phyloP scores from a whole-genome alignment of 2,888 invertebrate genomes.

The Cataglyphis albicans region DNA sequence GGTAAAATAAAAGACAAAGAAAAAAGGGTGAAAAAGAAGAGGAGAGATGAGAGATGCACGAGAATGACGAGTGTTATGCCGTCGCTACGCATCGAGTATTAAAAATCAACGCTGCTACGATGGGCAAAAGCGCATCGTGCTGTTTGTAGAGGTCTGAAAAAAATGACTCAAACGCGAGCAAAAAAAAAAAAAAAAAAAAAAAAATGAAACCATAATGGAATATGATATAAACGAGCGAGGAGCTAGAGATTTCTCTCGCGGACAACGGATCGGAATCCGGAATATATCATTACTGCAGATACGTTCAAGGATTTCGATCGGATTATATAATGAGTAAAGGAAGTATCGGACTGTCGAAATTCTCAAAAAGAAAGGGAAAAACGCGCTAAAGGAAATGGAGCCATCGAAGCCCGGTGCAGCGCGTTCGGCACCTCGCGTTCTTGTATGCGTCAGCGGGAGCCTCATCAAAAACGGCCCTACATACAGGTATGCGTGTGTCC shows the following conservation, averaged over 20 bases:
- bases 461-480: background rate
- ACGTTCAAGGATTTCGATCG: background rate
- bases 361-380: slow-evolving; percentile 40
- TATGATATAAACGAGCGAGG: background rate
- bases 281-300: background rate
- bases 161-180: background rate
- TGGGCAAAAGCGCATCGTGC: background rate
- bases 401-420: background rate
- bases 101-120: slow-evolving; percentile 6
- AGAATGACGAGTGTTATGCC: background rate
- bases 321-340: background rate
- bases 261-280: background rate
- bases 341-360: background rate
- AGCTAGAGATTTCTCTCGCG: background rate
- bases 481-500: slow-evolving; percentile 43
- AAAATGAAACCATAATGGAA: background rate
- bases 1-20: slow-evolving; percentile 40
- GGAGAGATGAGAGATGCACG: background rate
- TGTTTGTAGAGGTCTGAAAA: background rate
- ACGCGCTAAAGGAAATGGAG: background rate
- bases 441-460: slow-evolving; percentile 1
- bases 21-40: slow-evolving; percentile 39
- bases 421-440: background rate
- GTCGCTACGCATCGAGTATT: background rate
- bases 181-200: background rate